Percentiles rank a stretch among this genome's conserved stretches.
These are phyloP conservation scores for Willowsia nigromaculata DNA, from an alignment of 2,888 invertebrate genomes.

Conservation along the genomic window DNA sequence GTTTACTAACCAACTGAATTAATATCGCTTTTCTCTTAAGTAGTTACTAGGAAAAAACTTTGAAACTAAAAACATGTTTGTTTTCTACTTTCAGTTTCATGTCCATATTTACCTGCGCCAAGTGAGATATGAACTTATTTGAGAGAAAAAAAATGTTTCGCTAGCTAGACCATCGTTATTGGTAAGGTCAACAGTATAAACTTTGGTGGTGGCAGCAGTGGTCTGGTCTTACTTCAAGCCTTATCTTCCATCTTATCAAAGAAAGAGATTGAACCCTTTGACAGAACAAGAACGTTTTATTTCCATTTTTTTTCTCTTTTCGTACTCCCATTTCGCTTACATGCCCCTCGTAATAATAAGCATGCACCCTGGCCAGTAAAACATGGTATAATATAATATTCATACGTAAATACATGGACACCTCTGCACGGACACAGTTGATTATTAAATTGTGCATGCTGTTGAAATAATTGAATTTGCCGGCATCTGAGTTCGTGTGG, in stretches of 20 bases:
- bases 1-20: neutral
- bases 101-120: neutral
- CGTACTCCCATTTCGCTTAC: neutral
- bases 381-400: neutral
- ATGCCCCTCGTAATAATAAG: neutral
- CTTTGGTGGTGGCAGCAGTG: neutral
- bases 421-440: neutral
- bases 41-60: neutral
- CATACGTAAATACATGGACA: neutral
- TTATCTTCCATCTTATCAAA: conserved; percentile 58
- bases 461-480: conserved; percentile 74
- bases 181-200: neutral
- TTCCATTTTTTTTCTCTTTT: neutral
- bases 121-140: too few species aligned
- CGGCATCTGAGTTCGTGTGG: conserved; percentile 50
- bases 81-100: neutral
- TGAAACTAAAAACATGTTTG: neutral
- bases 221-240: neutral
- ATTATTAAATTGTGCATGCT: conserved; percentile 74
- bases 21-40: conserved; percentile 12
- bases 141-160: too few species aligned
- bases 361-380: too few species aligned
- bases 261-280: conserved; percentile 59
- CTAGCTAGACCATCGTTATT: too few species aligned
- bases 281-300: conserved; percentile 39